Conservation (phyloP, 2,113 vertebrate species). For the Donacobius atricapilla region DNA sequence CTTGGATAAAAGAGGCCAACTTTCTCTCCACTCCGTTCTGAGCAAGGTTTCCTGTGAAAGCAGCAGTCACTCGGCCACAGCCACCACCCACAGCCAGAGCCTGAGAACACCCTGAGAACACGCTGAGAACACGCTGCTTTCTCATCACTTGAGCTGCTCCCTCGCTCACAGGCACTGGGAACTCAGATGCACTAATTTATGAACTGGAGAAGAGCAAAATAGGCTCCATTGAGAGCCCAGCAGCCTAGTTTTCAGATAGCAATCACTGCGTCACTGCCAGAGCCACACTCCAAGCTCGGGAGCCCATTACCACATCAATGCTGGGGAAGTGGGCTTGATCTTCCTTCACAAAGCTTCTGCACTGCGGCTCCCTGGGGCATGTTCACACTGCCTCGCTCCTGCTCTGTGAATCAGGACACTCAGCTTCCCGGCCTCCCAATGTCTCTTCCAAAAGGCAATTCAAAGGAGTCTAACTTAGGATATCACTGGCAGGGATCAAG, state of each 20-base stretch:
- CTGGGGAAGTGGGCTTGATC: not conserved
- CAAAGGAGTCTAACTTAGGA: not conserved
- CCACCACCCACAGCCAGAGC: not conserved
- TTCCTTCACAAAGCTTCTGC: not conserved
- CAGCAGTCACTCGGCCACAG: not conserved
- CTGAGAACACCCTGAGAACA: not conserved
- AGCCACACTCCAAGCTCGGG: not conserved
- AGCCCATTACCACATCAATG: constrained; percentile 38
- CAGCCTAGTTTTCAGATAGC: not conserved
- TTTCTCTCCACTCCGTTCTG: not conserved
- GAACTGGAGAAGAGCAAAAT: not conserved
- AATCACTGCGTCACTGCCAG: not conserved
- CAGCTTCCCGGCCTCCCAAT: not conserved
- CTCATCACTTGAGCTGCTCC: not conserved
- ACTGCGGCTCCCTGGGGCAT: not conserved
- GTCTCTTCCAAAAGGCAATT: not conserved
- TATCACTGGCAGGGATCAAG: not conserved
- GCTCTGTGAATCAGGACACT: not conserved
- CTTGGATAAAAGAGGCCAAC: not conserved
- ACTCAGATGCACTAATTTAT: not conserved
- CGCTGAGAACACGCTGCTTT: not conserved
- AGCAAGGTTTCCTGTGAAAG: not conserved
- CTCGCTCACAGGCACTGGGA: not conserved
- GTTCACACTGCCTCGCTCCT: not conserved
- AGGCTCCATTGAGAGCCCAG: not conserved